A percentile compares a stretch with the other conserved stretches of the same genome.
Evolutionary conservation across 2,113 vertebrate species (phyloP).

Genomic region (Salminus brasiliensis): DNA sequence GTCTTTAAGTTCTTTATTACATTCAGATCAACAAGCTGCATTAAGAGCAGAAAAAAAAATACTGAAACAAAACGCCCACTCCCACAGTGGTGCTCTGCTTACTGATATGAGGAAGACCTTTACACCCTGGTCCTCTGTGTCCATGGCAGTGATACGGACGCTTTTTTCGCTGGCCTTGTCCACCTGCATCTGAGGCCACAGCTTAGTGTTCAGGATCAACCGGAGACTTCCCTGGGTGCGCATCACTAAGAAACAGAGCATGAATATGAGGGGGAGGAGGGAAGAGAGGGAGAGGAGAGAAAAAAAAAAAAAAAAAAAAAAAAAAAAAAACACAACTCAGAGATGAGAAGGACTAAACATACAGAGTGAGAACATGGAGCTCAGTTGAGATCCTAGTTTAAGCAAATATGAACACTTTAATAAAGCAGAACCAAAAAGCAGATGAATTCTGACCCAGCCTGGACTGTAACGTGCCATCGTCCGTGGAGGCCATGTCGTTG

Average conservation of each 20-base stretch:
- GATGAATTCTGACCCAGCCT: conserved; percentile 82
- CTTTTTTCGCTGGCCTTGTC: conserved; percentile 99
- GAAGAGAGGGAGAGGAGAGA: no score
- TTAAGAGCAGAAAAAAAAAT: background rate
- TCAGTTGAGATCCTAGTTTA: no score
- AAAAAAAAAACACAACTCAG: conserved; percentile 30
- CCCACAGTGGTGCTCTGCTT: conserved; percentile 41
- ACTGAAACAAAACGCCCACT: background rate
- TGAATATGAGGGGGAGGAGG: no score
- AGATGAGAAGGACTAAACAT: background rate
- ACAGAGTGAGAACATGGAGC: no score
- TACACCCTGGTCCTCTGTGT: conserved; percentile 97
- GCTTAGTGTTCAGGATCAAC: conserved; percentile 97
- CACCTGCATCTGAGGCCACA: conserved; percentile 99
- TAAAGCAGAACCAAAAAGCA: background rate
- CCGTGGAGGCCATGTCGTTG: conserved; percentile 96
- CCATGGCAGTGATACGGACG: conserved; percentile 95
- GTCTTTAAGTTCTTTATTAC: no score
- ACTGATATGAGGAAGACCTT: conserved; percentile 99
- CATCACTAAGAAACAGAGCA: conserved; percentile 83
- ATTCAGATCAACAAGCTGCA: no score
- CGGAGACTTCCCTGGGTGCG: conserved; percentile 96
- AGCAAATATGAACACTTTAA: no score
- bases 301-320: background rate
- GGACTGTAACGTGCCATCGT: conserved; percentile 92